Conservation (phyloP, 92 coral and sea anemone genomes). For the Montipora capitata region DNA sequence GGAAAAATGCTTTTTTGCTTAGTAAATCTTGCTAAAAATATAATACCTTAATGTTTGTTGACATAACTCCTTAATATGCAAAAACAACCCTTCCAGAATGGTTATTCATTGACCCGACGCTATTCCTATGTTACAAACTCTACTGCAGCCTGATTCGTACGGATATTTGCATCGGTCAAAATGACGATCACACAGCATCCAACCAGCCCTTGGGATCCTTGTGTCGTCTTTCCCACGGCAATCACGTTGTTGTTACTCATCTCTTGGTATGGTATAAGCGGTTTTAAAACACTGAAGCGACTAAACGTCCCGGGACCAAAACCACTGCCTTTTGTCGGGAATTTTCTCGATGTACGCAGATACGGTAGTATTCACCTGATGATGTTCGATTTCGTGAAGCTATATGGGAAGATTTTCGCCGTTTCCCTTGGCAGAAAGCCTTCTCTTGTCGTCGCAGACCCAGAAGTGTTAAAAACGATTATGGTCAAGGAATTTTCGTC, state of each 20-base stretch:
- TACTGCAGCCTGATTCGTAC: too few relatives aligned
- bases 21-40: too few relatives aligned
- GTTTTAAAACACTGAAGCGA: constrained; percentile 10
- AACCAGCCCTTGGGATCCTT: too few relatives aligned
- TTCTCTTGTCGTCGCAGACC: constrained; percentile 9
- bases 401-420: constrained; percentile 69
- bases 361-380: constrained; percentile 59
- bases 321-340: constrained; percentile 58
- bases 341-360: constrained; percentile 47
- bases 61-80: too few relatives aligned
- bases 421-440: constrained; percentile 60
- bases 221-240: too few relatives aligned
- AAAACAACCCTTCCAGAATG: too few relatives aligned
- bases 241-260: constrained; percentile 23
- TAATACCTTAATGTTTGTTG: too few relatives aligned
- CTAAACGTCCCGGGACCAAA: constrained; percentile 19
- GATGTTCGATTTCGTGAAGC: constrained; percentile 45
- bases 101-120: too few relatives aligned
- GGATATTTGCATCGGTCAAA: too few relatives aligned
- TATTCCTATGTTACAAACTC: too few relatives aligned
- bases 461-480: constrained; percentile 69
- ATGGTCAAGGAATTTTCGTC: constrained; percentile 55
- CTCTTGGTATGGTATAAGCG: constrained; percentile 58
- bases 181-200: too few relatives aligned
- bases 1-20: too few relatives aligned